Evolutionary conservation across 2,797 vertebrate genomes (phyloP), one percentile per base, ranked within the genome.

Genomic region (Coracias cyanogaster): DNA sequence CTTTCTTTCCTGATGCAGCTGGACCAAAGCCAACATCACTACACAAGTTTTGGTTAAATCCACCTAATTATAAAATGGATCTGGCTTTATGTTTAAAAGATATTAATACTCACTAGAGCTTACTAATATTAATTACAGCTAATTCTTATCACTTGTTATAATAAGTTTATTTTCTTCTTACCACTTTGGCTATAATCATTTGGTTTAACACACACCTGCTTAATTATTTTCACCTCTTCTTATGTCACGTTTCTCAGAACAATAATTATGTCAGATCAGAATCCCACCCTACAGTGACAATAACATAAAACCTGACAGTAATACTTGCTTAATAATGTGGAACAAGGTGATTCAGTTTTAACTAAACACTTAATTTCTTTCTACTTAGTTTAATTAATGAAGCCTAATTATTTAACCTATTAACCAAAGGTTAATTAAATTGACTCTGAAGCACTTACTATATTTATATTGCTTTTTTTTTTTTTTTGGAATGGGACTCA

Each of bases 301-400:
- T 35, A 76, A 43, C 41, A 93, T n/a, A 82, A 71, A 85, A 73
- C 67, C 28, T 51, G 39, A 70, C 11, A 54, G 35, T 45, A 81
- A 51, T 22, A 83, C 19, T 72, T 76, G 65, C 31, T 91, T 39
- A 48, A 21, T 35, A 90, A 90, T 3, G 0, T 26, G 43, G n/a
- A 90, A 58, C 35, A 58, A 67, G 55, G 64, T 72, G 64, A 73
- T 71, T 55, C 77, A 72, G 31, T 90, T 46, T 91, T 86, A 94
- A 88, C 73, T 66, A 66, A 86, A 67, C 37, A 45, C 13, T 24
- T 62, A 9, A 67, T 83, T 94, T 76, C 18, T 70, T 91, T 82
- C 71, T 48, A 62, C 58, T 62, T 93, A 76, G 46, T 82, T 81
- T 78, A 95, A 95, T 94, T 93, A 94, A 82, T 91, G 90, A 35